Evolutionary conservation across 2,113 vertebrate species (phyloP).

Genomic region (Pterocles gutturalis): DNA sequence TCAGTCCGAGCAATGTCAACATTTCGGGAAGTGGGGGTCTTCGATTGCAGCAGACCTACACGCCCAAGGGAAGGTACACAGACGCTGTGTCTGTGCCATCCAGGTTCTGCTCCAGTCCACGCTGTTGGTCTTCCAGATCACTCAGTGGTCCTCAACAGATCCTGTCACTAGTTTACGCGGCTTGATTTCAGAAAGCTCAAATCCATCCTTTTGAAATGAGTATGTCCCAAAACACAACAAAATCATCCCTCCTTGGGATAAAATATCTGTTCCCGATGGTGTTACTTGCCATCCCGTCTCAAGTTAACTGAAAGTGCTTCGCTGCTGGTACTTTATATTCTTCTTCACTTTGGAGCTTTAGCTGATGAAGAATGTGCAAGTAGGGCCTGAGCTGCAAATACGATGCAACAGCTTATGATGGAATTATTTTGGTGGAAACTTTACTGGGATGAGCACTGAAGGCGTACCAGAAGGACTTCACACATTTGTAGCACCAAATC

Average conservation of each 20-base stretch:
- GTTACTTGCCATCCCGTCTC: neutral
- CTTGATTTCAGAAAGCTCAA: neutral
- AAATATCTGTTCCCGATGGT: neutral
- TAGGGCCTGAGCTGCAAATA: neutral
- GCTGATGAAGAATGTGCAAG: neutral
- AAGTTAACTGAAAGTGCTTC: neutral
- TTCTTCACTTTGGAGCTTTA: neutral
- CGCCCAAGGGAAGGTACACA: fast-evolving
- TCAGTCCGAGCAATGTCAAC: neutral
- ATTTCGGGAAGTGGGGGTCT: neutral
- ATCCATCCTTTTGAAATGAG: neutral
- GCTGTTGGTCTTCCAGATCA: fast-evolving
- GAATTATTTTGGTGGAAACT: neutral
- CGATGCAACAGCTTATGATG: neutral
- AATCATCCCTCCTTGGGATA: neutral
- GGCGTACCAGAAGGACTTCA: neutral
- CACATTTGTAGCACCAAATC: neutral
- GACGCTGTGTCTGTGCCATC: too few relatives aligned
- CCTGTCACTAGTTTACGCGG: neutral
- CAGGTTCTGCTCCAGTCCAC: neutral
- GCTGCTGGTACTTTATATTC: neutral
- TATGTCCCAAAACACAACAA: neutral
- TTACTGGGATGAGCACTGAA: neutral
- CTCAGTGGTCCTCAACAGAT: fast-evolving
- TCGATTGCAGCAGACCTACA: fast-evolving